Conservation (phyloP, 30 jellyfish, hydroid and myxozoan species). For the Morbakka virulenta region DNA sequence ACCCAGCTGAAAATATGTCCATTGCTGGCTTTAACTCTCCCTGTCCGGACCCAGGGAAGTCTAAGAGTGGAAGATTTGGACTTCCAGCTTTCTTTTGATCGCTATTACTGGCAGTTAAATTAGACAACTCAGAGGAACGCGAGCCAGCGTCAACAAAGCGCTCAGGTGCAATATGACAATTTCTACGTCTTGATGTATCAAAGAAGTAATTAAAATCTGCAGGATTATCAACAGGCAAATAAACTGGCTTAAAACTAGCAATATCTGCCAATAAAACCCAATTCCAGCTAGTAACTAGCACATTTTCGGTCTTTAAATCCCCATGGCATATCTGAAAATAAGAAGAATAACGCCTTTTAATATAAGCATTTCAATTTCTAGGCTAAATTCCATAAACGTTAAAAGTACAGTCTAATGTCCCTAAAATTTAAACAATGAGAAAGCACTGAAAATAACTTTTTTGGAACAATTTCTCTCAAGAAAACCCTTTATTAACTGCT, state of each 20-base stretch:
- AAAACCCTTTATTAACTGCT: no score
- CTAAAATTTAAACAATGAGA: no score
- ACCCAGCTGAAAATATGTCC: slow-evolving; percentile 99
- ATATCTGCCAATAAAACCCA: slow-evolving; percentile 90
- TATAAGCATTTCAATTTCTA: no score
- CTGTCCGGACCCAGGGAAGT: slow-evolving; percentile 74
- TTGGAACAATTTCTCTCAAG: no score
- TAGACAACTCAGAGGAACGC: slow-evolving; percentile 42
- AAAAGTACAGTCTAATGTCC: not conserved
- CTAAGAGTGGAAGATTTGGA: slow-evolving; percentile 74
- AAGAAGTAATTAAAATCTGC: slow-evolving; percentile 96
- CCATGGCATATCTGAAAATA: slow-evolving; percentile 89
- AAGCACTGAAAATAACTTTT: no score
- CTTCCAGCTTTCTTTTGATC: slow-evolving; percentile 40
- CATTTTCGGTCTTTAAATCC: slow-evolving; percentile 86
- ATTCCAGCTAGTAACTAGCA: slow-evolving; percentile 93
- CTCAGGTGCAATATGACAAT: slow-evolving; percentile 98
- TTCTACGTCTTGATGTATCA: slow-evolving; percentile 95
- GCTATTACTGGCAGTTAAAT: slow-evolving; percentile 21
- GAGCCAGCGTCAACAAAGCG: slow-evolving; percentile 81
- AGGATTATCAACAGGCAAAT: slow-evolving; percentile 92
- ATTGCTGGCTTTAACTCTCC: slow-evolving; percentile 75
- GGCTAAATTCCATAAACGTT: no score
- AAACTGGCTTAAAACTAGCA: slow-evolving; percentile 95
- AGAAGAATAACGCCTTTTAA: not conserved